Evolutionary conservation across 2,797 vertebrate genomes (phyloP), one percentile per base, ranked within the genome.

Genomic region (Cynodonichthys magdalenae): DNA sequence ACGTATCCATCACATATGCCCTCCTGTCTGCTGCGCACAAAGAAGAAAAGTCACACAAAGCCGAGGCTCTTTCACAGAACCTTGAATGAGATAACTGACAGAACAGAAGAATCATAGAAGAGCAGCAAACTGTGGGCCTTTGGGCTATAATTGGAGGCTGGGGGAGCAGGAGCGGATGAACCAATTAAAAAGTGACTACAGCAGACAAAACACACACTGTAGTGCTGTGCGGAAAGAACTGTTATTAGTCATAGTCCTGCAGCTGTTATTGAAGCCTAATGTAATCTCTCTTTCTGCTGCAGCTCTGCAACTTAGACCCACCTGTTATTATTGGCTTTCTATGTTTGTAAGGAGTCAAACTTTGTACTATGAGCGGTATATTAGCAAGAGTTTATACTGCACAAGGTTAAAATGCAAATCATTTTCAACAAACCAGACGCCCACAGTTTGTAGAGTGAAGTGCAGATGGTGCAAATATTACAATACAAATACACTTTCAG

Each of bases 61-160:
- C 5, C 52, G 20, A 63, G 69, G 61, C 76, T 81, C 66, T 67
- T 59, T 68, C 57, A 54, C 52, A 17, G 17, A 52, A 49, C 46
- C 47, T 42, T 77, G 71, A 75, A 81, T 84, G 75, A 72, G 70
- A 78, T 69, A 10, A 62, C 36, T 66, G 57, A 62, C 79, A 71
- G 71, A 67, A 79, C 66, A 71, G 55, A 70, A 68, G 71, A 71
- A 71, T 84, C 80, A 78, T 77, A 81, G 81, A 79, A 81, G 49
- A 15, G 70, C 60, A 31, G 49, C 18, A 24, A 66, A 47, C 24
- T 50, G 57, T 19, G 4, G 57, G 34, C 20, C 34, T 58, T 31
- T 49, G 64, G 27, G 53, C 31, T 53, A 42, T 63, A 73, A 71
- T 75, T 72, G 72, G 66, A 36, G 59, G 47, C 39, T 31, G 49